Conservation (phyloP, 2,797 vertebrate genomes). For the Eremophila alpestris region DNA sequence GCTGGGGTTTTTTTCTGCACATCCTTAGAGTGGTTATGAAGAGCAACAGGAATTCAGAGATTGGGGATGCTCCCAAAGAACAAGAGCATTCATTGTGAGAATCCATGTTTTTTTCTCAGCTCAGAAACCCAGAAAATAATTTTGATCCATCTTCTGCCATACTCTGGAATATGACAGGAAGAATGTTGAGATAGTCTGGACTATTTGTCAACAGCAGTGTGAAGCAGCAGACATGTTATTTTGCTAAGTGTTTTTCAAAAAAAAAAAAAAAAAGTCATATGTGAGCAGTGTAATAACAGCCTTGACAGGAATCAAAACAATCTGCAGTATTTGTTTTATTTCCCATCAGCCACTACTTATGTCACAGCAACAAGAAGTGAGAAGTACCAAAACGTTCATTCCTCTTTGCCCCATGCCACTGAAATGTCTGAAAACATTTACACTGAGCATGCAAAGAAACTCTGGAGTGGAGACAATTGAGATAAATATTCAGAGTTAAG, state of each 20-base stretch:
- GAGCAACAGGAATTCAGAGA: neutral
- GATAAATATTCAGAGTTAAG: neutral
- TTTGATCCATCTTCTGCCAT: neutral
- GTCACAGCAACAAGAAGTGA: neutral
- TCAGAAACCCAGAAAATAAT: neutral
- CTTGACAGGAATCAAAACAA: conserved; percentile 20
- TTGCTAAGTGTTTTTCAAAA: neutral
- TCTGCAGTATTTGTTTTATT: neutral
- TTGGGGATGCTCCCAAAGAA: neutral
- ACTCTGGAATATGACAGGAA: neutral
- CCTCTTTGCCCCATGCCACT: neutral
- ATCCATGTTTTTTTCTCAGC: neutral
- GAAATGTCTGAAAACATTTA: conserved; percentile 12
- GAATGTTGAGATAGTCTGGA: neutral
- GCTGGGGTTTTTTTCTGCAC: neutral
- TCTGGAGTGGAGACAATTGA: neutral
- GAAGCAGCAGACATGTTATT: neutral
- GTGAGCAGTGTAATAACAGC: neutral
- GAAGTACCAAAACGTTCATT: conserved; percentile 4
- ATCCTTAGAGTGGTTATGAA: neutral
- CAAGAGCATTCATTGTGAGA: neutral
- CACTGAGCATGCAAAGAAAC: neutral
- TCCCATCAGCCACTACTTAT: neutral
- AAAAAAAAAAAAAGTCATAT: neutral
- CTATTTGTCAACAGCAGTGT: neutral